Base-by-base conservation (phyloP, 2,113 vertebrate species). In the Brachirus orientalis region DNA sequence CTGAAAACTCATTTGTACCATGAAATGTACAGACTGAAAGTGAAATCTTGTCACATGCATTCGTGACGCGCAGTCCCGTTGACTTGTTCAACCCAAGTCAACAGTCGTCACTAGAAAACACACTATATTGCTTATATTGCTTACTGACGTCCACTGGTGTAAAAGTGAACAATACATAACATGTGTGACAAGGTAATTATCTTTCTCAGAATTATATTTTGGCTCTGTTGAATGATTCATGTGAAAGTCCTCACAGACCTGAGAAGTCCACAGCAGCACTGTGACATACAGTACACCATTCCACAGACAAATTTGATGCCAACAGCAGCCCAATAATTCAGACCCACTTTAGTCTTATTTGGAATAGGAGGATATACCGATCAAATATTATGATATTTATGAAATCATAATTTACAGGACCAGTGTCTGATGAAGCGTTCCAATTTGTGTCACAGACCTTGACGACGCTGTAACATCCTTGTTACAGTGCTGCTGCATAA, bases 171-270 rank as follows among this genome's bases (percentile, higher is more conserved):
- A 57, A 36, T 52, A 22, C 9, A 7, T 5, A 10, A 6, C 28
- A 3, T 3, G 10, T 37, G 1, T 20, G 10, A 28, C n/a, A 35
- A 10, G 11, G 19, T n/a, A 41, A 28, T 6, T 12, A 20, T 60
- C 38, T 13, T 86, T 68, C 71, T 58, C 48, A 28, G 64, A 73
- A 75, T 46, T 50, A 45, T 68, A 75, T 55, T 51, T 51, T 70
- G 53, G 56, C 11, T 41, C 0, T 57, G 17, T 41, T 72, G 17
- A 46, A 65, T 71, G 59, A 63, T 78, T 46, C 18, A 46, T 86
- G 85, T 79, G 78, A 87, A 90, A 83, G 43, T 80, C 75, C 72
- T 48, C 75, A 77, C 58, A 18, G 38, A 40, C 46, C 20, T 70
- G 79, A 63, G 58, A 84, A 77, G 44, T 62, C 43, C 19, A 68